phyloP scores from a whole-genome alignment of 1,140 invertebrate species.

The Telenomus remus region DNA sequence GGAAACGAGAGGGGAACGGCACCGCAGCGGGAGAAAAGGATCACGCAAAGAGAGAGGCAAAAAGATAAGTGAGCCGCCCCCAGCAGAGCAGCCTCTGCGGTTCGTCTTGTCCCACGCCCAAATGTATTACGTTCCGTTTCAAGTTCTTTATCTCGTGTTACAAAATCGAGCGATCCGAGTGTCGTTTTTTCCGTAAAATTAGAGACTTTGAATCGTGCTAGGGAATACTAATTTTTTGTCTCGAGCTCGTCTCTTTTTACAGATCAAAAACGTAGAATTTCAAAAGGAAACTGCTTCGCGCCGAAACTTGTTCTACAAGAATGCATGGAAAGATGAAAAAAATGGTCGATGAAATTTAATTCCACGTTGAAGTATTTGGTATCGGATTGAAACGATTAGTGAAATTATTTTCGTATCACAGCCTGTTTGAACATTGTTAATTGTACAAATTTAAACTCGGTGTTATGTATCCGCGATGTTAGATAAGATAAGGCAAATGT shows the following conservation, averaged over 20 bases:
- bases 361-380: too few relatives aligned
- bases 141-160: slow-evolving; percentile 59
- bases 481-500: too few relatives aligned
- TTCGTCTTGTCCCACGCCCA: slow-evolving; percentile 63
- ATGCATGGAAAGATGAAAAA: too few relatives aligned
- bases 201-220: slow-evolving; percentile 27
- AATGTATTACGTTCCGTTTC: slow-evolving; percentile 57
- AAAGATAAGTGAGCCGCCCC: slow-evolving; percentile 68
- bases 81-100: slow-evolving; percentile 69
- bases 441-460: too few relatives aligned
- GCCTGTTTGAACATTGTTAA: too few relatives aligned
- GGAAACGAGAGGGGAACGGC: slow-evolving; percentile 19
- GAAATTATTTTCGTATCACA: too few relatives aligned
- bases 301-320: too few relatives aligned
- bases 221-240: slow-evolving; percentile 22
- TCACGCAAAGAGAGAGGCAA: slow-evolving; percentile 48
- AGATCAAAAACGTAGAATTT: too few relatives aligned
- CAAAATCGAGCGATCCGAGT: slow-evolving; percentile 49
- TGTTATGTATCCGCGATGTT: too few relatives aligned
- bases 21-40: slow-evolving; percentile 38
- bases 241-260: slow-evolving; percentile 1
- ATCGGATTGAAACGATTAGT: too few relatives aligned
- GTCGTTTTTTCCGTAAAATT: slow-evolving; percentile 51
- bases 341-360: too few relatives aligned
- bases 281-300: not conserved